Base-by-base conservation (phyloP, 2,113 vertebrate species). In the Pholis gunnellus region DNA sequence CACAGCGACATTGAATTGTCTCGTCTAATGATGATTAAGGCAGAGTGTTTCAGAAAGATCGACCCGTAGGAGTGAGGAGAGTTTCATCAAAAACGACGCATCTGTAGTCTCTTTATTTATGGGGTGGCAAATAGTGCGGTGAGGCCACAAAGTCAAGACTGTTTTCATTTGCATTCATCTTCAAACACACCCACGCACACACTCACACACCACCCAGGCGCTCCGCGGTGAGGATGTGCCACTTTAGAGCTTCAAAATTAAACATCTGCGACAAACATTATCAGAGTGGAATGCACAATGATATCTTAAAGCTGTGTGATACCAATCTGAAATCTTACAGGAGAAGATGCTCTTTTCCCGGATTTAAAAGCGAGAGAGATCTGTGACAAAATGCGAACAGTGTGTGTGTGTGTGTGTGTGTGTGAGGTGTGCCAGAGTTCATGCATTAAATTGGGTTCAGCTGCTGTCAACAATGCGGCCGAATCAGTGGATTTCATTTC, bases 191-290 rank as follows among this genome's bases (percentile, higher is more conserved):
- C 11, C 34, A 70, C 31, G 1, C 75, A 57, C 44, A 34, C 72
- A 70, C 36, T 31, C 54, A 64, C 68, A 50, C 34, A 57, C 38
- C 54, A 25, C 52, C 29, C 56, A 27, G 48, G 80, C 25, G 66
- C 27, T 78, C 48, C 76, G 60, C 0, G 22, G 71, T 40, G 56
- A 66, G 10, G 59, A 83, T 50, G 34, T 82, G 8, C 14, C 59
- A 81, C 54, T 61, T 75, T 52, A 50, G 29, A 67, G 34, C 9
- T 40, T 44, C 61, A 72, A 82, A 72, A 77, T 64, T 18, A 74
- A 89, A 86, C 85, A 88, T 91, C 83, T 89, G 78, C 15, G 42
- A 59, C 56, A 81, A 86, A 80, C 38, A 29, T 38, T 36, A 46
- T 70, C 27, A n/a, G 3, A 56, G 42, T 29, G 69, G 52, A 85